Percentiles rank a stretch among this genome's conserved stretches.
These are phyloP conservation scores for Melangyna quadrimaculata DNA, from an alignment of 2,888 invertebrate species.

Conservation along the genomic window DNA sequence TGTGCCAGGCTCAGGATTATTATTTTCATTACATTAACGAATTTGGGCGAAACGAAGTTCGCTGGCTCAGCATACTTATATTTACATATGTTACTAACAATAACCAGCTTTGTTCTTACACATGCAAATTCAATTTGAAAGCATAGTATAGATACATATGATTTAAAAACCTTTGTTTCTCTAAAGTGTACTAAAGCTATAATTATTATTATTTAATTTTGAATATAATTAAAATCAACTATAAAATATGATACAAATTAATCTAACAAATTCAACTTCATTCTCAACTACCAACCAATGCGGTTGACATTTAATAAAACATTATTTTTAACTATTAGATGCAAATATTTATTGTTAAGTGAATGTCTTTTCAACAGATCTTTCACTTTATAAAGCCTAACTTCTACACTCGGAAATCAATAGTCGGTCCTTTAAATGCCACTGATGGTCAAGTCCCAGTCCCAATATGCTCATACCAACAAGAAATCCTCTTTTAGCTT, in stretches of 20 bases:
- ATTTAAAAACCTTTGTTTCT: too few relatives aligned
- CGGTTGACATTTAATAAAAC: slow-evolving; percentile 29
- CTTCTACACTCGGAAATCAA: slow-evolving; percentile 48
- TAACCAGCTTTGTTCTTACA: too few relatives aligned
- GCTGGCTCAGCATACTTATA: too few relatives aligned
- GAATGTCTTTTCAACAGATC: slow-evolving; percentile 22
- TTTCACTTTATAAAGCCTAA: background rate
- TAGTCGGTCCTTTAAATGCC: background rate
- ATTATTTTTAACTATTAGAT: slow-evolving; percentile 46
- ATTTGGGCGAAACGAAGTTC: too few relatives aligned
- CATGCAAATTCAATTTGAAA: too few relatives aligned
- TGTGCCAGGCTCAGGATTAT: too few relatives aligned
- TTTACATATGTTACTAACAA: too few relatives aligned
- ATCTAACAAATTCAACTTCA: background rate
- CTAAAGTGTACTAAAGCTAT: too few relatives aligned
- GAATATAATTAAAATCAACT: background rate
- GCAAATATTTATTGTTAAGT: slow-evolving; percentile 32
- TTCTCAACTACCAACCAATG: background rate
- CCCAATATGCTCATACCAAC: background rate
- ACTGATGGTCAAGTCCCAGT: background rate
- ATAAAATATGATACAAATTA: background rate
- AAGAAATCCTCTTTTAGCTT: slow-evolving; percentile 38
- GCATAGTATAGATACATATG: too few relatives aligned
- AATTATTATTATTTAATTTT: background rate
- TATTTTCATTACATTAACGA: too few relatives aligned